A percentile compares a stretch with the other conserved stretches of the same genome.
Evolutionary conservation across 2,797 vertebrate genomes (phyloP).

Genomic region (Danio albolineatus): DNA sequence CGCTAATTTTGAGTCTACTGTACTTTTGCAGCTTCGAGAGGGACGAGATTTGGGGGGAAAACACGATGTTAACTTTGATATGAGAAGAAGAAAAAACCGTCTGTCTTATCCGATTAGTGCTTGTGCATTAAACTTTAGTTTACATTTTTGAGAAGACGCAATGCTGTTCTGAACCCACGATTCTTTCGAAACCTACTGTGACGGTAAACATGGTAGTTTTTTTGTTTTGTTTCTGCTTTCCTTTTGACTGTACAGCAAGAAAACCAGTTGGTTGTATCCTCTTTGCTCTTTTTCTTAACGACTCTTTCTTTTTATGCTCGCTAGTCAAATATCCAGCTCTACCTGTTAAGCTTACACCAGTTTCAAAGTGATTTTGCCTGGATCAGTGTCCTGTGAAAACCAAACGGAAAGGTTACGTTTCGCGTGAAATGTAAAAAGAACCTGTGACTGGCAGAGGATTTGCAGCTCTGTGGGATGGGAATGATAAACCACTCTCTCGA

Average conservation of each 20-base stretch:
- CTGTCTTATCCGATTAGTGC: slow-evolving; percentile 62
- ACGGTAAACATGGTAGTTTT: slow-evolving; percentile 49
- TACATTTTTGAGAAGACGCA: slow-evolving; percentile 55
- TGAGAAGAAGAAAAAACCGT: slow-evolving; percentile 41
- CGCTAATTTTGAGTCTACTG: slow-evolving; percentile 61
- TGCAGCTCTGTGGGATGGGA: not conserved
- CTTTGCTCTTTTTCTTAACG: slow-evolving; percentile 28
- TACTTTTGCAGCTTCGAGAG: slow-evolving; percentile 57
- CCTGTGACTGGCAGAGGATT: slow-evolving; percentile 18
- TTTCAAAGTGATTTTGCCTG: slow-evolving; percentile 44
- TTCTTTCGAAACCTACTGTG: slow-evolving; percentile 56
- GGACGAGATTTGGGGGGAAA: slow-evolving; percentile 10
- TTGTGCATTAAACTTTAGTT: slow-evolving; percentile 63
- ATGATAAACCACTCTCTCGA: slow-evolving; percentile 24
- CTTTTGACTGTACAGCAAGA: slow-evolving; percentile 49
- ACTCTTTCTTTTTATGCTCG: slow-evolving; percentile 30
- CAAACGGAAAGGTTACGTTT: not conserved
- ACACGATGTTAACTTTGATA: slow-evolving; percentile 48
- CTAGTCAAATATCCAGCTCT: slow-evolving; percentile 51
- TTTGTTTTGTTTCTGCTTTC: slow-evolving; percentile 51
- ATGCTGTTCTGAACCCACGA: slow-evolving; percentile 53
- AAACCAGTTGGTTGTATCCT: slow-evolving; percentile 25
- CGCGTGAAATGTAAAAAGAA: not conserved
- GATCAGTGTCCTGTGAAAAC: slow-evolving; percentile 33
- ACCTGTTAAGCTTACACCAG: slow-evolving; percentile 49